These are phyloP conservation scores for Centropristis striata DNA, from an alignment of 2,113 vertebrate genomes.

Conservation along the genomic window DNA sequence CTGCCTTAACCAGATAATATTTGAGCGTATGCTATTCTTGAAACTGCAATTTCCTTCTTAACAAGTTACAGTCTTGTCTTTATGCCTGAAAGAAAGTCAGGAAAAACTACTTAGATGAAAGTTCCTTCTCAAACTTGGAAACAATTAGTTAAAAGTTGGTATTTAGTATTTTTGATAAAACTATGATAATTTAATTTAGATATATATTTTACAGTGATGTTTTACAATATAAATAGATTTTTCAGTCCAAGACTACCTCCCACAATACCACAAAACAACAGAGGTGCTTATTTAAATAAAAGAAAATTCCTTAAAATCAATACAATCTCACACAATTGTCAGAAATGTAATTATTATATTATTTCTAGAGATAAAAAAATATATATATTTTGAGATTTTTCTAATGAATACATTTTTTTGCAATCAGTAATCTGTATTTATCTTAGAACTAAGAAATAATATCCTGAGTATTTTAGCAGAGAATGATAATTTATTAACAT, in stretches of 20 bases:
- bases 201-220: neutral
- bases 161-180: neutral
- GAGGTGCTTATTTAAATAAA: neutral
- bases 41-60: neutral
- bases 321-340: too few relatives aligned
- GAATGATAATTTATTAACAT: too few relatives aligned
- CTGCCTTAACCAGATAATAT: neutral
- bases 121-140: neutral
- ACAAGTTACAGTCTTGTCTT: neutral
- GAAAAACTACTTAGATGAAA: too few relatives aligned
- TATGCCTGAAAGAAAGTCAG: too few relatives aligned
- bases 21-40: too few relatives aligned
- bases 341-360: too few relatives aligned
- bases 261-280: neutral
- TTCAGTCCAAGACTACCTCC: too few relatives aligned
- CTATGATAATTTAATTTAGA: too few relatives aligned
- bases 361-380: too few relatives aligned
- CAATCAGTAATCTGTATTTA: neutral
- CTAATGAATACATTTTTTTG: neutral
- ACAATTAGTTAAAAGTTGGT: neutral
- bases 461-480: neutral
- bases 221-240: too few relatives aligned
- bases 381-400: neutral
- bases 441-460: neutral
- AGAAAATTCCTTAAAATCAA: neutral